Evolutionary conservation across 2,888 invertebrate species (phyloP), one percentile per base, ranked within the genome.

Genomic region (Agonopterix subpropinquella): DNA sequence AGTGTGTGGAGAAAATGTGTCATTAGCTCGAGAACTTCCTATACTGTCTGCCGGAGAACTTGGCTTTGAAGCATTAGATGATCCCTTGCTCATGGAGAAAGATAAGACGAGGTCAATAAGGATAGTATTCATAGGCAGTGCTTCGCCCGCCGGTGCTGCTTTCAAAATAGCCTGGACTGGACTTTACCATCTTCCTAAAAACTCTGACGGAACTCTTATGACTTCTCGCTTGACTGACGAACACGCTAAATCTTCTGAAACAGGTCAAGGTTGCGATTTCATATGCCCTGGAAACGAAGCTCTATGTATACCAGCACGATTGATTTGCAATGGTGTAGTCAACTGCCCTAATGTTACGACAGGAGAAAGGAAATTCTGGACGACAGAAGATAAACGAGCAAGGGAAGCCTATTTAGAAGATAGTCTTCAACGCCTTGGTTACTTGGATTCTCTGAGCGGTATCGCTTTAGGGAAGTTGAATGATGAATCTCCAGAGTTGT

Each of bases 141-240:
- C 94, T 0, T 94, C 94, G 55, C 95, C 96, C 0, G 95, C 96
- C 0, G 89, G 94, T 52, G 95, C 96, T 8, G 93, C 95, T 9
- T 96, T 97, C 70, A 95, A 96, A 70, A 92, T 97, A 37, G 95
- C 94, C 10, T 97, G 96, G 96, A 96, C 96, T 2, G 96, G 96
- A 61, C 89, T 96, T 41, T 95, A 93, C 69, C 96, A 96, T 75
- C 83, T 96, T 60, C 96, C 96, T 0, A 91, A 95, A 58, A 96
- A 96, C 76, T 91, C 93, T 13, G 95, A 95, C 59, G 96, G 96
- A 0, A 92, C 92, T 18, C 75, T 94, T 39, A 94, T 94, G 89
- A 94, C 94, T 0, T 94, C 95, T 36, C 91, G 93, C 55, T 80
- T 96, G 47, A 93, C 92, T 36, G 93, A 93, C 64, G 90, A 90